Evolutionary conservation across 2,113 vertebrate genomes (phyloP).

Genomic region (Sclerurus mexicanus): DNA sequence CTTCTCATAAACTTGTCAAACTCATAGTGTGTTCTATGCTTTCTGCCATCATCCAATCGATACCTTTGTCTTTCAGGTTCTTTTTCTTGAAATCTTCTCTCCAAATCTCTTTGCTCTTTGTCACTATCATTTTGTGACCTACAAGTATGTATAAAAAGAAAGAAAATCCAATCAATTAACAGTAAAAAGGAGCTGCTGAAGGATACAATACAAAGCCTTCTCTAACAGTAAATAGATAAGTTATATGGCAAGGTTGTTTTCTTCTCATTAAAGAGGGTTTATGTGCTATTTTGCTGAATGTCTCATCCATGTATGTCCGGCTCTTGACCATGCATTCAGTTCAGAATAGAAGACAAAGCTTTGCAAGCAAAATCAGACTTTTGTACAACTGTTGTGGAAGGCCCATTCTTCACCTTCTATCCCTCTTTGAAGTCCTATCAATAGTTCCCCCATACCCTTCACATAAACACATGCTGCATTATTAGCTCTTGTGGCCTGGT

Average conservation of each 20-base stretch:
- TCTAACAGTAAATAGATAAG: neutral
- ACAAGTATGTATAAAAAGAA: neutral
- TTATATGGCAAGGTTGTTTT: neutral
- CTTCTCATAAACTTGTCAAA: constrained; percentile 87
- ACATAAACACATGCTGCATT: neutral
- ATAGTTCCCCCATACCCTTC: neutral
- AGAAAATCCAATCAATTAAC: constrained; percentile 43
- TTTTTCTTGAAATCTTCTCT: constrained; percentile 86
- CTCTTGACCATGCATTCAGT: neutral
- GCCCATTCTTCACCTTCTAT: neutral
- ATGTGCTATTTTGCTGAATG: neutral
- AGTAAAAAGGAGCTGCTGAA: neutral
- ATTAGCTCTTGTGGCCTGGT: neutral
- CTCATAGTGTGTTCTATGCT: constrained; percentile 86
- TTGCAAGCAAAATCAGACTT: neutral
- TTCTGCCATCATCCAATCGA: constrained; percentile 84
- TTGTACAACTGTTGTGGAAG: neutral
- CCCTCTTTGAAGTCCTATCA: neutral
- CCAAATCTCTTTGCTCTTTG: constrained; percentile 86
- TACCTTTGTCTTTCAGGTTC: constrained; percentile 81
- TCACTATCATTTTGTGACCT: constrained; percentile 88
- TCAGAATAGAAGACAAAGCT: neutral
- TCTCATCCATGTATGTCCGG: neutral
- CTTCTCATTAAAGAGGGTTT: neutral
- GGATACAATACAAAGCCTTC: neutral